These are phyloP conservation scores for Palaemon carinicauda DNA, from an alignment of 1,140 invertebrate species.

Conservation along the genomic window DNA sequence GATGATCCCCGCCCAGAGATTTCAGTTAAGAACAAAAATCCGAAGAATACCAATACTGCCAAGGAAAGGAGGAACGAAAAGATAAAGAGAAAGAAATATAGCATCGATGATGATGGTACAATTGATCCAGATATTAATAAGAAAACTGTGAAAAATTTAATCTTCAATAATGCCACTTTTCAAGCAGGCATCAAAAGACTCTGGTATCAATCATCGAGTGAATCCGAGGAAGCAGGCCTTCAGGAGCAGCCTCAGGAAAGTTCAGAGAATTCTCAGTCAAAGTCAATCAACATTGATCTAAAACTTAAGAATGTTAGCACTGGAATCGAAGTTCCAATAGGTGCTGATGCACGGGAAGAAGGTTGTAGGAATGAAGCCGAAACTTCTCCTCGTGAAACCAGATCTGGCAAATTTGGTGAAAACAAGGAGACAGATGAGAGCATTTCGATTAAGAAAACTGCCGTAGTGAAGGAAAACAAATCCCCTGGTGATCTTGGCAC, in stretches of 20 bases:
- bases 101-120: neutral
- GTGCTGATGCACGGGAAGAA: too few species aligned
- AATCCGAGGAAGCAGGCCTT: neutral
- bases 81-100: neutral
- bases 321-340: too few species aligned
- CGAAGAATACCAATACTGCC: neutral
- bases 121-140: constrained; percentile 1
- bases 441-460: too few species aligned
- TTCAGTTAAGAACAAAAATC: neutral
- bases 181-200: neutral
- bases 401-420: too few species aligned
- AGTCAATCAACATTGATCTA: neutral
- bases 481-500: too few species aligned
- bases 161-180: constrained; percentile 5
- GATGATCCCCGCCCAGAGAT: neutral
- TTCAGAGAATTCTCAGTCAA: neutral
- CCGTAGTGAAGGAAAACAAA: too few species aligned
- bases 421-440: too few species aligned
- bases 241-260: too few species aligned
- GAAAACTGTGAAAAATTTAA: constrained; percentile 9
- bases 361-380: too few species aligned
- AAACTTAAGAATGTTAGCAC: too few species aligned
- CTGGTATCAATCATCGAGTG: neutral
- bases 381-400: too few species aligned
- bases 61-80: neutral